Base-by-base conservation (phyloP, 2,797 vertebrate genomes). In the Urophycis tenuis region DNA sequence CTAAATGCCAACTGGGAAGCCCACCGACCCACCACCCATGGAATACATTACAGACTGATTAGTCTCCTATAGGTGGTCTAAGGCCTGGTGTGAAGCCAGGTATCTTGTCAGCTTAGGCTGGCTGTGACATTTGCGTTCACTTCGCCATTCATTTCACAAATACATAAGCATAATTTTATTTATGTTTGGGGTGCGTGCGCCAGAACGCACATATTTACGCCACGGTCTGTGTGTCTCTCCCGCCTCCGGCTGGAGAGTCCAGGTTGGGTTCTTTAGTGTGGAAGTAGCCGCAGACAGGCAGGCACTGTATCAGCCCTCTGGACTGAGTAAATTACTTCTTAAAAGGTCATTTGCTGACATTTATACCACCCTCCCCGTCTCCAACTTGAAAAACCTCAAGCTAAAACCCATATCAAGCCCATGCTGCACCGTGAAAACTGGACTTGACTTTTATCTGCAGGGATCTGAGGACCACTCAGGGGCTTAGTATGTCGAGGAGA, bases 281-380 rank as follows among this genome's bases (percentile, higher is more conserved):
- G 87, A 83, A 82, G 81, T 74, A 82, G 74, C 78, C 71, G 5
- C 77, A 83, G 73, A 79, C 77, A 88, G 74, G 74, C 71, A 73
- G 80, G 75, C 74, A 53, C 77, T 81, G 80, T 82, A 79, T 84
- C 78, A 72, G 84, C 79, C 82, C 84, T 86, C 77, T 84, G 83
- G 76, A 67, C 71, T 78, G 81, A 89, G 88, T 85, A 90, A 91
- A 93, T 93, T 89, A 90, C 88, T 87, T 86, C 79, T 86, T 29
- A 86, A 91, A 94, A 94, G 92, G 92, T 93, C 92, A 92, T 10
- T 78, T 74, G 83, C 90, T 94, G 92, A 93, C 93, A 93, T 94
- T 94, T 92, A 91, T 90, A 39, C 72, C 32, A 17, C 69, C 32
- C 69, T 33, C 69, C 25, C 60, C 60, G 60, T 67, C 60, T 29